Evolutionary conservation across 1,140 invertebrate genomes (phyloP).

Genomic region (Drosophila ananassae): DNA sequence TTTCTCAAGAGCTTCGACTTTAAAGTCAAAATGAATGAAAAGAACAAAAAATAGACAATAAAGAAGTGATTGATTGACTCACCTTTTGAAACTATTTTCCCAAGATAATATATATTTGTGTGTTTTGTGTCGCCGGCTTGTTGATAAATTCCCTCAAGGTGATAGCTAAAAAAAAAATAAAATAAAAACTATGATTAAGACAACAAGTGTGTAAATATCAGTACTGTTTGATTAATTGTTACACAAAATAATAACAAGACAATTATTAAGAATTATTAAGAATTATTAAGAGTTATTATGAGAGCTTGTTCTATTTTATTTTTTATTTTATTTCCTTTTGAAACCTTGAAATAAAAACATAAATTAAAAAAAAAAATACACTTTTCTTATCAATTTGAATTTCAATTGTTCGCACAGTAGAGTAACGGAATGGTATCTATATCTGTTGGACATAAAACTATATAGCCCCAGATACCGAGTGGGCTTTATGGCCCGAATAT

Average conservation of each 20-base stretch:
- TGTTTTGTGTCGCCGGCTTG: slow-evolving; percentile 9
- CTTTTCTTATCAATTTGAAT: slow-evolving; percentile 65
- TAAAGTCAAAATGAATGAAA: background rate
- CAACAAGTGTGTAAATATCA: slow-evolving; percentile 48
- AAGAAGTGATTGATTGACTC: background rate
- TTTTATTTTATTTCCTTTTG: too few relatives aligned
- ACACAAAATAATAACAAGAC: slow-evolving; percentile 58
- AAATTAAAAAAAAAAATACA: slow-evolving; percentile 61
- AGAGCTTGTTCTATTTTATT: too few relatives aligned
- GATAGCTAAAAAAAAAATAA: slow-evolving; percentile 17
- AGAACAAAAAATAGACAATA: too few relatives aligned
- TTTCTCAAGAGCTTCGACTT: background rate
- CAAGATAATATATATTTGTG: slow-evolving; percentile 20
- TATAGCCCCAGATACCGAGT: slow-evolving; percentile 9
- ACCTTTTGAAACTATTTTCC: slow-evolving; percentile 14
- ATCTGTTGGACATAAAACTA: slow-evolving; percentile 35
- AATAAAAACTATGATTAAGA: slow-evolving; percentile 17
- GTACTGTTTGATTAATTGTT: slow-evolving; percentile 65
- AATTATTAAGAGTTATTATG: too few relatives aligned
- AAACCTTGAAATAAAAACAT: slow-evolving; percentile 7
- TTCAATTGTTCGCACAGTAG: slow-evolving; percentile 61
- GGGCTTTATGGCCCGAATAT: slow-evolving; percentile 4
- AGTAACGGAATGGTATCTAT: slow-evolving; percentile 20
- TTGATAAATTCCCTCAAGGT: slow-evolving; percentile 39
- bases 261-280: slow-evolving; percentile 27